These are phyloP conservation scores for Ophioninae sp. DNA, from an alignment of 2,888 invertebrate genomes.

Conservation along the genomic window DNA sequence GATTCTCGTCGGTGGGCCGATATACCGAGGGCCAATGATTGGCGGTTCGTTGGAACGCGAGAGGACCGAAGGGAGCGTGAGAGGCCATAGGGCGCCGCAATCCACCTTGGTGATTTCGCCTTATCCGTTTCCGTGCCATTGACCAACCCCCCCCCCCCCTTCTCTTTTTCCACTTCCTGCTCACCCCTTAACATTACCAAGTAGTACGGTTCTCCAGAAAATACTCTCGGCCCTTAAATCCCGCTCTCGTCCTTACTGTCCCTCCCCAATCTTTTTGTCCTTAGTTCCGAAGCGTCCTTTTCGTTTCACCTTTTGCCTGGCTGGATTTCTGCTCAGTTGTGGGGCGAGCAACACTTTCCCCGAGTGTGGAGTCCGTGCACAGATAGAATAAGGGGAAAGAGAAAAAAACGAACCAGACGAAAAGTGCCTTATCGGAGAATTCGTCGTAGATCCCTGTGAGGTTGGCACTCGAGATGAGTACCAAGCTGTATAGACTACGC, in stretches of 20 bases:
- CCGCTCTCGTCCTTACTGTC: slow-evolving; percentile 59
- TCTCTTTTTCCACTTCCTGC: too few species aligned
- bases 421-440: slow-evolving; percentile 60
- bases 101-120: slow-evolving; percentile 70
- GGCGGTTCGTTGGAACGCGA: slow-evolving; percentile 57
- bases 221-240: slow-evolving; percentile 66
- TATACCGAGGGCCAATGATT: slow-evolving; percentile 66
- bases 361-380: neutral
- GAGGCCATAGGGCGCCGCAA: slow-evolving; percentile 47
- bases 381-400: neutral
- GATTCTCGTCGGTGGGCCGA: slow-evolving; percentile 7
- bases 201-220: slow-evolving; percentile 66
- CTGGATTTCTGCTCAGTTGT: slow-evolving; percentile 12
- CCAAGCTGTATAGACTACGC: neutral
- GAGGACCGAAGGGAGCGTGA: slow-evolving; percentile 25
- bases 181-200: slow-evolving; percentile 66
- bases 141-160: slow-evolving; percentile 57
- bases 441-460: slow-evolving; percentile 45
- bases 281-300: slow-evolving; percentile 56
- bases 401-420: slow-evolving; percentile 31
- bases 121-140: slow-evolving; percentile 72
- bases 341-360: slow-evolving; percentile 27
- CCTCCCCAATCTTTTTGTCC: slow-evolving; percentile 44
- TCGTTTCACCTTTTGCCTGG: slow-evolving; percentile 38
- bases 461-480: slow-evolving; percentile 41